Percentiles rank a stretch among this genome's conserved stretches.
Evolutionary conservation across 2,113 vertebrate species (phyloP).

Genomic region (Gymnocephalus cernua): DNA sequence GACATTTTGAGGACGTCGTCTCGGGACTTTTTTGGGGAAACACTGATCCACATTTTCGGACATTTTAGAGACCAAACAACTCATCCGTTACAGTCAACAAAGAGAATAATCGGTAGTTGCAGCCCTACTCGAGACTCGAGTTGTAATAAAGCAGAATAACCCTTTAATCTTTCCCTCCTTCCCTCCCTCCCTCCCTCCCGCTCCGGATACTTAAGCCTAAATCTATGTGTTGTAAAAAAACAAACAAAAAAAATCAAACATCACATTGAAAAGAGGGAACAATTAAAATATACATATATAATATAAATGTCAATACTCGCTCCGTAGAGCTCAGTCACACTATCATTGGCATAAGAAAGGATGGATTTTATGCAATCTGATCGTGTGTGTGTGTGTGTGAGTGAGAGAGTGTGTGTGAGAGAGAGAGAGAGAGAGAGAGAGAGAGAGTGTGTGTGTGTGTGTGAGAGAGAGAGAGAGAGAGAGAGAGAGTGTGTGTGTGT

Average conservation of each 20-base stretch:
- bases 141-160: conserved; percentile 37
- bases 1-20: no score
- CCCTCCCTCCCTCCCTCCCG: not conserved
- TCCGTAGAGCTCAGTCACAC: conserved; percentile 76
- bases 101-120: no score
- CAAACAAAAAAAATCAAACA: conserved; percentile 51
- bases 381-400: conserved; percentile 9
- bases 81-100: no score
- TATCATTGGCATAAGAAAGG: conserved; percentile 81
- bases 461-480: no score
- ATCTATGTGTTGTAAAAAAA: conserved; percentile 72
- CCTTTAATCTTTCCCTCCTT: conserved; percentile 4
- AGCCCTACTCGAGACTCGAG: not conserved
- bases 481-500: not conserved
- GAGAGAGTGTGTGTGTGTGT: no score
- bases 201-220: conserved; percentile 45
- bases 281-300: conserved; percentile 81
- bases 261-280: conserved; percentile 79
- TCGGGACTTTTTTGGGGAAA: no score
- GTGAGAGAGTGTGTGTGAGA: no score
- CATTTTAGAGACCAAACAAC: no score
- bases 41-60: no score
- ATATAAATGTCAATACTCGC: conserved; percentile 82
- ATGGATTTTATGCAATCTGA: conserved; percentile 40
- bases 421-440: no score